Evolutionary conservation across 2,797 vertebrate genomes (phyloP).

Genomic region (Momotus momota): DNA sequence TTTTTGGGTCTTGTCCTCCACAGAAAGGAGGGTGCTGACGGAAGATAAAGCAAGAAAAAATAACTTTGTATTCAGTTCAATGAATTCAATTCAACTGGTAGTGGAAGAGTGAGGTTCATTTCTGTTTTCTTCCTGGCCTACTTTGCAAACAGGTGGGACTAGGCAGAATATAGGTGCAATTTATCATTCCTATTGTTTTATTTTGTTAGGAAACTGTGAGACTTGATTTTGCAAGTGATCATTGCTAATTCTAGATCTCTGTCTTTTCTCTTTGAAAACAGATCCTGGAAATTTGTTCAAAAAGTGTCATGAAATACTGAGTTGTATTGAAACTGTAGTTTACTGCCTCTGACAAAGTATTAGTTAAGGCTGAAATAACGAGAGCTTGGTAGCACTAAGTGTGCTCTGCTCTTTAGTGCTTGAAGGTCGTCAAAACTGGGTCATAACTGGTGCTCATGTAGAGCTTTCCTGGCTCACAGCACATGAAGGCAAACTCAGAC

Average conservation of each 20-base stretch:
- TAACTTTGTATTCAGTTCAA: background rate
- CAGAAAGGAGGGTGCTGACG: background rate
- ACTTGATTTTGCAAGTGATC: background rate
- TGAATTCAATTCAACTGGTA: background rate
- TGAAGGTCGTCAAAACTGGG: background rate
- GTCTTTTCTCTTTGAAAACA: background rate
- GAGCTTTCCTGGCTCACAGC: background rate
- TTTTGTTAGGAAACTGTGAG: background rate
- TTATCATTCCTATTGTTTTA: background rate
- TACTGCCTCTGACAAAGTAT: conserved; percentile 1
- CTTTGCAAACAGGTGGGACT: background rate
- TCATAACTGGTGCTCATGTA: background rate
- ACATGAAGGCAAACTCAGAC: background rate
- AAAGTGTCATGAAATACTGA: background rate
- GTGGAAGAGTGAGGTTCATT: background rate
- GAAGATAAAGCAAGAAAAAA: background rate
- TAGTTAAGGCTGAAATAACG: background rate
- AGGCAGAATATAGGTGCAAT: background rate
- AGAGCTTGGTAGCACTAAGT: background rate
- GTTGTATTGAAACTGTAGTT: background rate
- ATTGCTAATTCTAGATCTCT: background rate
- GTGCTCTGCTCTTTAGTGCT: background rate
- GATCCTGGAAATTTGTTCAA: background rate
- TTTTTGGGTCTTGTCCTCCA: background rate
- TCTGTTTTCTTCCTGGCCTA: fast-evolving